Evolutionary conservation across 1,140 invertebrate genomes (phyloP).

Genomic region (Pogonus chalceus): DNA sequence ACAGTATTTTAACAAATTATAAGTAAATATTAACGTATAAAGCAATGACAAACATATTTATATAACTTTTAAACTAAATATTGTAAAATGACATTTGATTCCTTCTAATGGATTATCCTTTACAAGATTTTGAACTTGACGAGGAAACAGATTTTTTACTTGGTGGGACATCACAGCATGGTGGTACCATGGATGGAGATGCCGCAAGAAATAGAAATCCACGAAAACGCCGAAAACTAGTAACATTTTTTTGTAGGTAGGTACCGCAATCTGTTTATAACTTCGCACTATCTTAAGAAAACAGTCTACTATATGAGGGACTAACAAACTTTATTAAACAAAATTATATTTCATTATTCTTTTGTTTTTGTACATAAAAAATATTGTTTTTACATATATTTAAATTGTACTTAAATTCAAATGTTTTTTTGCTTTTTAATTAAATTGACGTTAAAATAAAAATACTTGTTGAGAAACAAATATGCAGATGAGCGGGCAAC

Average conservation of each 20-base stretch:
- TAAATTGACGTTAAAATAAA: neutral
- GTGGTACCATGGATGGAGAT: slow-evolving; percentile 29
- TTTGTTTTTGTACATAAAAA: slow-evolving; percentile 7
- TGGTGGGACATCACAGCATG: slow-evolving; percentile 36
- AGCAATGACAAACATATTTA: neutral
- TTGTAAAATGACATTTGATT: neutral
- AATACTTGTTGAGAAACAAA: too few relatives aligned
- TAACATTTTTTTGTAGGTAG: slow-evolving; percentile 40
- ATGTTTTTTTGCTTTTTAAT: neutral
- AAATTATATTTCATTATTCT: neutral
- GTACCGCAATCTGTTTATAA: slow-evolving; percentile 17
- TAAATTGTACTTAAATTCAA: neutral
- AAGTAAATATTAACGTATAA: too few relatives aligned
- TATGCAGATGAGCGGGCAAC: too few relatives aligned
- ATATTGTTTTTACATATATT: slow-evolving; percentile 7
- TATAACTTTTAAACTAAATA: neutral
- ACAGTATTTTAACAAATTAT: neutral
- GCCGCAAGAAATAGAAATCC: slow-evolving; percentile 31
- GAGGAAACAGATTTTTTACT: slow-evolving; percentile 54
- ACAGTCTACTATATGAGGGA: too few relatives aligned
- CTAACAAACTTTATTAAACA: neutral
- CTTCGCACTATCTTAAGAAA: too few relatives aligned
- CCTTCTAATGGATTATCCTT: slow-evolving; percentile 32
- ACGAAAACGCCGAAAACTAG: slow-evolving; percentile 23
- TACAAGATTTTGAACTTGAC: slow-evolving; percentile 53